Evolutionary conservation across 2,797 vertebrate genomes (phyloP).

Genomic region (Pitangus sulphuratus): DNA sequence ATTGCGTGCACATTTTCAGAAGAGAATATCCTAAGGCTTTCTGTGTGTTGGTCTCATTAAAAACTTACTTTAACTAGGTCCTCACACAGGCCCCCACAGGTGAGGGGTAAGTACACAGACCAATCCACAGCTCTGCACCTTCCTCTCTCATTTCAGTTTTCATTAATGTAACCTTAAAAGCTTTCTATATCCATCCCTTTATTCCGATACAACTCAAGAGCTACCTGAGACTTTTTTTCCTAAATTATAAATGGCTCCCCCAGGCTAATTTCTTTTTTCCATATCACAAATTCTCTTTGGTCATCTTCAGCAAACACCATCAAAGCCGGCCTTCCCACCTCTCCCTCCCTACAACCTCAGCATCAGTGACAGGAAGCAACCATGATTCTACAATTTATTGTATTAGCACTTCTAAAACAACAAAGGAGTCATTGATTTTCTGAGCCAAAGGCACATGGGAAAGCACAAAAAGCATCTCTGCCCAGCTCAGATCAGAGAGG

Average conservation of each 20-base stretch:
- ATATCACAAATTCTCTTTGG: conserved; percentile 63
- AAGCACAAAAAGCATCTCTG: background rate
- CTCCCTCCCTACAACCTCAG: background rate
- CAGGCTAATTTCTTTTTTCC: conserved; percentile 36
- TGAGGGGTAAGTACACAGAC: background rate
- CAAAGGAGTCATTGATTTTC: conserved; percentile 25
- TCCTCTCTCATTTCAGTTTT: background rate
- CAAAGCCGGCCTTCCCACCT: conserved; percentile 53
- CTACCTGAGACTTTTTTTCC: conserved; percentile 12
- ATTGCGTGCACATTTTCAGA: accelerated
- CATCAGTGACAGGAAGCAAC: background rate
- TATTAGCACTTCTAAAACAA: conserved; percentile 45
- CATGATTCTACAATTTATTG: conserved; percentile 6
- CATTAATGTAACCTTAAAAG: background rate
- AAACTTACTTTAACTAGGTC: background rate
- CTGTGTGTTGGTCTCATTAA: background rate
- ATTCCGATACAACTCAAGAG: conserved; percentile 24
- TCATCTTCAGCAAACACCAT: conserved; percentile 58
- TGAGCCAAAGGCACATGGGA: conserved; percentile 1
- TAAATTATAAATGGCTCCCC: conserved; percentile 65
- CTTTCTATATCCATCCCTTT: background rate
- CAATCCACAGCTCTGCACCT: background rate
- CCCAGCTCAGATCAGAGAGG: background rate
- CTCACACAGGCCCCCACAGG: background rate
- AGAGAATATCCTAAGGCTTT: background rate